These are phyloP conservation scores for Batillaria attramentaria DNA, from an alignment of 1,140 invertebrate genomes.

Conservation along the genomic window DNA sequence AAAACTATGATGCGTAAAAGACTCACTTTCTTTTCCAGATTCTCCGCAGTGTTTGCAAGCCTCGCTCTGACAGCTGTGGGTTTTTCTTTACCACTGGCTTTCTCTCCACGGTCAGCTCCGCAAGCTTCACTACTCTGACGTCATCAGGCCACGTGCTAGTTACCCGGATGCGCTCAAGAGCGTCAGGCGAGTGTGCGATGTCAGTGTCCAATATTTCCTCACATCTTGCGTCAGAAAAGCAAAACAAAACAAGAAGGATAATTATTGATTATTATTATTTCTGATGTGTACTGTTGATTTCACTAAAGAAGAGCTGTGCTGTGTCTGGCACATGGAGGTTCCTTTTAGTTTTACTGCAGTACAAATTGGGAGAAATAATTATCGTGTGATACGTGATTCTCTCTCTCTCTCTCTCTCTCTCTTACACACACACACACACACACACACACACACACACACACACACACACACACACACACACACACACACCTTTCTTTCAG, in stretches of 20 bases:
- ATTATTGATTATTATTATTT: too few species aligned
- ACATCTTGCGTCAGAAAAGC: too few species aligned
- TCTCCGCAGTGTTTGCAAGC: not conserved
- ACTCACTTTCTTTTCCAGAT: not conserved
- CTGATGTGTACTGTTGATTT: too few species aligned
- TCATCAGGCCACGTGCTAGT: conserved; percentile 10
- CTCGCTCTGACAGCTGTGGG: not conserved
- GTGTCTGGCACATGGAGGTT: too few species aligned
- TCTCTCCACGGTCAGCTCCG: not conserved
- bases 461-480: conserved; percentile 6
- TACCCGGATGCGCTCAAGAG: not conserved
- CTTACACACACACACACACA: conserved; percentile 1
- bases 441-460: not conserved
- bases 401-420: too few species aligned
- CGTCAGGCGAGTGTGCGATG: not conserved
- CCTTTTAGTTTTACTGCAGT: too few species aligned
- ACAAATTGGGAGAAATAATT: too few species aligned
- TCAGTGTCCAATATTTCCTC: not conserved
- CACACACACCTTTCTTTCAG: conserved; percentile 8
- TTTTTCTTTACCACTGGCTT: not conserved
- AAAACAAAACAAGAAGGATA: too few species aligned
- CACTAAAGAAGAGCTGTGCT: too few species aligned
- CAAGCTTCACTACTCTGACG: not conserved
- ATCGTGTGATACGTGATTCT: too few species aligned
- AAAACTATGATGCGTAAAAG: too few species aligned